phyloP scores from a whole-genome alignment of 92 coral and sea anemone species.

The Ricordea florida region DNA sequence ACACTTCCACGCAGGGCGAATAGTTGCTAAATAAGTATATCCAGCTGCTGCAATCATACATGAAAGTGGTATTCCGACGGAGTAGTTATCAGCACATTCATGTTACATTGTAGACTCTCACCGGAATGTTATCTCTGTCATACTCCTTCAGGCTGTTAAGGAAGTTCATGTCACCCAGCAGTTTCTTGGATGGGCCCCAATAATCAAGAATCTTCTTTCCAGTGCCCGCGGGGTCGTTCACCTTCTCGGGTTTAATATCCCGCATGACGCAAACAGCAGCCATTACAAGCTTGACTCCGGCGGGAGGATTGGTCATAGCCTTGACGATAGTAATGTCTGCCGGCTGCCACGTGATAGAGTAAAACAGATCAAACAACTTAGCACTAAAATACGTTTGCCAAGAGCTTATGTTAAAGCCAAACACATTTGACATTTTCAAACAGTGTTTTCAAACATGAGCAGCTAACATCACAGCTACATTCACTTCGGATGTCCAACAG shows the following conservation, averaged over 20 bases:
- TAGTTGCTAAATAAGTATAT: no score
- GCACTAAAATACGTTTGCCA: no score
- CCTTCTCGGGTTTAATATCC: slow-evolving; percentile 96
- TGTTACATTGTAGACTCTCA: slow-evolving; percentile 26
- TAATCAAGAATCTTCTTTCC: slow-evolving; percentile 96
- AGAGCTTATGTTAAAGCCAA: no score
- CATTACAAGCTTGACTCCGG: slow-evolving; percentile 99
- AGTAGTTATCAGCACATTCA: not conserved
- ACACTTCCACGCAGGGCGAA: no score
- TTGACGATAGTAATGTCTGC: slow-evolving; percentile 98
- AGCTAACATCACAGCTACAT: no score
- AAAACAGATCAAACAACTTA: no score
- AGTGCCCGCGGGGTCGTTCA: slow-evolving; percentile 97
- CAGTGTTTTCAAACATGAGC: no score
- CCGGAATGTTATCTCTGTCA: slow-evolving; percentile 92
- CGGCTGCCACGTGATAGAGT: slow-evolving; percentile 88
- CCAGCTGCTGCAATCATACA: no score
- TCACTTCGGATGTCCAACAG: not conserved
- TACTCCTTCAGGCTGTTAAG: slow-evolving; percentile 87
- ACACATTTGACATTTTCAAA: no score
- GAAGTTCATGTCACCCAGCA: slow-evolving; percentile 97
- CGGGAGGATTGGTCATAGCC: slow-evolving; percentile 97
- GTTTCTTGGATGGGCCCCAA: slow-evolving; percentile 99
- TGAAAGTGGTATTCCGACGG: no score
- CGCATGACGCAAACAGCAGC: slow-evolving; percentile 98